Base-by-base conservation (phyloP, 1,140 invertebrate genomes). In the Cydia amplana region DNA sequence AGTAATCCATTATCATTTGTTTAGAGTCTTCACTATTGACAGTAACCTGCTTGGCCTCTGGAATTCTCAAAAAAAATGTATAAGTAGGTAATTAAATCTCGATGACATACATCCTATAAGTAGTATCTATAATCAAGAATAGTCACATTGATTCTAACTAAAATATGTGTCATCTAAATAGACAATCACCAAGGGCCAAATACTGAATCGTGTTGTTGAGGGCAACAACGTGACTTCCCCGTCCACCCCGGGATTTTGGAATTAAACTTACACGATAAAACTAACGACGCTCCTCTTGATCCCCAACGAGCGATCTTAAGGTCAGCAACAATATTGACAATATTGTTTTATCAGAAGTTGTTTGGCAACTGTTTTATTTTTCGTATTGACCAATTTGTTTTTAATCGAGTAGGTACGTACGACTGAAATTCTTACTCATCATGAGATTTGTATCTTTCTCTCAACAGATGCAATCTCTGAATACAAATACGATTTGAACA, bases 201-300 rank as follows among this genome's bases (percentile, higher is more conserved):
- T 43, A 70, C 6, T 2, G n/a, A 70, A 70, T 36, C 18, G 65
- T 20, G 65, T 2, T 20, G 36, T 70, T 6, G 65, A 18, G 32
- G 16, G 4, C 64, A 18, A 18, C 51, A 12, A 70, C 65, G 65
- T 70, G 65, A 70, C 32, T 70, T 43, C n/a, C 20, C 65, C 32
- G 65, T 18, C 18, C 65, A n/a, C n/a, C 16, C 16, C 65, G 28
- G 65, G 65, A 70, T 70, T 36, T 70, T 70, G 32, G 20, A 40
- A 70, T 70, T 70, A 43, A 70, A 43, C 65, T 70, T 70, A 70
- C 32, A 70, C 7, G 6, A 70, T 70, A 70, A 10, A 70, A 70
- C 28, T 60, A 60, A 60, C 20, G 55, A 23, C n/a, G 20, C 55
- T 20, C 10, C 20, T n/a, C 20, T 23, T 12, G 55, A 12, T 60